These are phyloP conservation scores for Paraplagusia blochii DNA, from an alignment of 2,113 vertebrate species.

Conservation along the genomic window DNA sequence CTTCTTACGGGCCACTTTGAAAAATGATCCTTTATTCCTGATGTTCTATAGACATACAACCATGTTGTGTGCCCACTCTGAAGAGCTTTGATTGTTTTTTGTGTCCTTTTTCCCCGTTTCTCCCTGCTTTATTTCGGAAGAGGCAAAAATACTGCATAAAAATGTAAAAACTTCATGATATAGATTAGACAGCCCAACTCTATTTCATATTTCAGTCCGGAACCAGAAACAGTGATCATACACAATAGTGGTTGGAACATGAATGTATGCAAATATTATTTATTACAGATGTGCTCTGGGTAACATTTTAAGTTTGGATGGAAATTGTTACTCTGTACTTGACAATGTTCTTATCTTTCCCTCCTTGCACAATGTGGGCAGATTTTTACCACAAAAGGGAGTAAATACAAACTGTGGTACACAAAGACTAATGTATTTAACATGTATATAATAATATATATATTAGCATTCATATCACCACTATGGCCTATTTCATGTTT, in stretches of 20 bases:
- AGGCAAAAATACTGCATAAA: too few relatives aligned
- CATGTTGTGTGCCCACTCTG: too few relatives aligned
- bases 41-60: too few relatives aligned
- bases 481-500: constrained; percentile 77
- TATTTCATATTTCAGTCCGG: neutral
- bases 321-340: constrained; percentile 46
- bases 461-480: constrained; percentile 76
- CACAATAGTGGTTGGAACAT: constrained; percentile 24
- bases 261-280: constrained; percentile 64
- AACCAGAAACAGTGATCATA: constrained; percentile 21
- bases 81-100: too few relatives aligned
- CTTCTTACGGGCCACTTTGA: too few relatives aligned
- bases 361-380: constrained; percentile 56
- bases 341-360: constrained; percentile 27
- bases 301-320: constrained; percentile 45
- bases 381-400: constrained; percentile 60
- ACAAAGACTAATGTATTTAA: constrained; percentile 69
- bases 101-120: too few relatives aligned
- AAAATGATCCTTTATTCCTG: too few relatives aligned
- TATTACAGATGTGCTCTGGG: constrained; percentile 63
- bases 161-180: too few relatives aligned
- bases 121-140: too few relatives aligned
- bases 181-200: too few relatives aligned
- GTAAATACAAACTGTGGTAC: constrained; percentile 47
- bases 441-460: constrained; percentile 77